Base-by-base conservation (phyloP, 1,140 invertebrate genomes). In the Zaprionus lachaisei region DNA sequence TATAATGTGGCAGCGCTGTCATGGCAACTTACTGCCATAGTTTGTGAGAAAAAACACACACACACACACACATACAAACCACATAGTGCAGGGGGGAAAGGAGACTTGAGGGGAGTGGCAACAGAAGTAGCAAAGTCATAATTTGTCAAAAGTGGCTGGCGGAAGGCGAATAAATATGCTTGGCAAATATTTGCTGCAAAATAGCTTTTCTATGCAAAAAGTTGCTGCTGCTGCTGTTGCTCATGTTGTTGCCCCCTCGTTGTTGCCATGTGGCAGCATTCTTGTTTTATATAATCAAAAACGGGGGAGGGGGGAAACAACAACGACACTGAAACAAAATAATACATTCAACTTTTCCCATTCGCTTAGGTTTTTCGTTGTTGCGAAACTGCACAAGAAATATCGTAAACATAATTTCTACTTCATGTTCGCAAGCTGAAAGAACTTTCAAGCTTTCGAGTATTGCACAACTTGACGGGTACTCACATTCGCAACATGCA, bases 1-100 rank as follows among this genome's bases (percentile, higher is more conserved):
- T 90, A 90, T 89, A 90, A 89, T 89, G 81, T 90, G 84, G 81
- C 84, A 76, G 49, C 41, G 84, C 79, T 89, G 84, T 89, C 84
- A 89, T 89, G 81, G 84, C 84, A 89, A 89, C 84, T 89, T 90
- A 63, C 58, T 72, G 66, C 69, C 62, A 84, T 90, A 89, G 84
- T 89, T 87, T 87, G 67, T 66, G 69, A 26, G 67, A 70, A 69
- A 62, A 57, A 68, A 66, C 22, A 34, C 28, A 64, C n/a, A 70
- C 34, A 62, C 54, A 65, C 54, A 54, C 62, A 44, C 9, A 38
- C 37, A 31, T 22, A 37, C 24, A 65, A 17, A 38, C 28, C 49
- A 4, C 55, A 26, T 55, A n/a, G 20, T 12, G 28, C 7, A 7
- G 28, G 28, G 26, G 6, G 28, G 28, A 7, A 7, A 31, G 28